Conservation (phyloP, 2,888 invertebrate species). For the Heliothis peltigera region DNA sequence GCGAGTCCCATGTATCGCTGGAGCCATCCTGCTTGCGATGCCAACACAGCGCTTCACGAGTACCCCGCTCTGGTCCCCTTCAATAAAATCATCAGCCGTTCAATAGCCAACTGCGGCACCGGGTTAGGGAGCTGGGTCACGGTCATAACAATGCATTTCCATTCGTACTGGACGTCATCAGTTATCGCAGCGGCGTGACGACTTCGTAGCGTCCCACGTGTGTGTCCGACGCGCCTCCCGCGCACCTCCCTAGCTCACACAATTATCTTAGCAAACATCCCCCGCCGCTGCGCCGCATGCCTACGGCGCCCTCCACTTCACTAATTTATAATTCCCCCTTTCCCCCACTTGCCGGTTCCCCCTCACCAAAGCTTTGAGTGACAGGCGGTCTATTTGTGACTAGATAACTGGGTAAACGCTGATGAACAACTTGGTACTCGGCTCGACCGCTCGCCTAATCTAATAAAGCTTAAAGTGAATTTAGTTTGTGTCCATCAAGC, state of each 20-base stretch:
- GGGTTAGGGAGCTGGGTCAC: too few relatives aligned
- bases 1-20: too few relatives aligned
- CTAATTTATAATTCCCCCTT: constrained; percentile 57
- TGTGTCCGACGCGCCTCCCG: not conserved
- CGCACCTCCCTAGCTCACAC: constrained; percentile 43
- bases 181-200: too few relatives aligned
- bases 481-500: constrained; percentile 27
- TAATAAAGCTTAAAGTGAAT: constrained; percentile 35
- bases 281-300: constrained; percentile 1
- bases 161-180: too few relatives aligned
- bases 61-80: too few relatives aligned
- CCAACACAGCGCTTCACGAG: too few relatives aligned
- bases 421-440: constrained; percentile 30
- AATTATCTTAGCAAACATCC: constrained; percentile 60
- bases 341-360: not conserved
- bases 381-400: constrained; percentile 51
- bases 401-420: constrained; percentile 44
- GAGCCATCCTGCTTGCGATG: too few relatives aligned
- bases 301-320: constrained; percentile 8
- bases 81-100: too few relatives aligned
- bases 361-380: constrained; percentile 3
- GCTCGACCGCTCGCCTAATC: constrained; percentile 19
- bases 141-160: too few relatives aligned
- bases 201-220: too few relatives aligned
- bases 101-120: too few relatives aligned